Base-by-base conservation (phyloP, 1,140 invertebrate species). In the Tetragnatha versicolor region DNA sequence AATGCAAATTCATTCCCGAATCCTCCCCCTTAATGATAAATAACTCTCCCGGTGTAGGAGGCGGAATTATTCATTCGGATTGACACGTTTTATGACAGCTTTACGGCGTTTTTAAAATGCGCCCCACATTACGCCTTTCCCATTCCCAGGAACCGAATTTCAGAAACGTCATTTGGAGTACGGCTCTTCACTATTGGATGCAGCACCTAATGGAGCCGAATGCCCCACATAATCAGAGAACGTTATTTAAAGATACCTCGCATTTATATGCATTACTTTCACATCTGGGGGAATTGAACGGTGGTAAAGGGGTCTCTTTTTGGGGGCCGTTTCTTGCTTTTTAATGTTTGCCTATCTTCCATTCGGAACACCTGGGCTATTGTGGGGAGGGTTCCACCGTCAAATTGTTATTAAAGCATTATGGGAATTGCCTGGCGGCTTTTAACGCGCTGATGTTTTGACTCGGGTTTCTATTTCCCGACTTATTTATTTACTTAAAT, bases 21-120 rank as follows among this genome's bases (percentile, higher is more conserved):
- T 20, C 35, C 51, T 45, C 25, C 51, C 31, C 29, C 27, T 25
- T 33, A 49, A 29, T 75, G 72, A 75, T 63, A 63, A 75, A 75
- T 75, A 75, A 75, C 72, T 75, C 69, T 73, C 35, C 35, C 35
- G 37, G 20, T 20, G 27, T 60, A 55, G 27, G 25, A 20, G 49
- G n/a, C 39, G 20, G 66, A 77, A 77, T 55, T 77, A 65, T 77
- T 77, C 73, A 77, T 66, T 33, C n/a, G 6, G n/a, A 37, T 31
- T 77, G 73, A 77, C 73, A 60, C 61, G 42, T 77, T 66, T 77
- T 77, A 77, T 77, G 73, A 77, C 73, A 77, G 73, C 47, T 77
- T 77, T 77, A 77, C 47, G 73, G 42, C 58, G 66, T 77, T 77
- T 77, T 77, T 65, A 65, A 77, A 73, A 60, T 53, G 61, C 61